These are phyloP conservation scores for Tribolium freemani DNA, from an alignment of 2,888 invertebrate species.

Conservation along the genomic window DNA sequence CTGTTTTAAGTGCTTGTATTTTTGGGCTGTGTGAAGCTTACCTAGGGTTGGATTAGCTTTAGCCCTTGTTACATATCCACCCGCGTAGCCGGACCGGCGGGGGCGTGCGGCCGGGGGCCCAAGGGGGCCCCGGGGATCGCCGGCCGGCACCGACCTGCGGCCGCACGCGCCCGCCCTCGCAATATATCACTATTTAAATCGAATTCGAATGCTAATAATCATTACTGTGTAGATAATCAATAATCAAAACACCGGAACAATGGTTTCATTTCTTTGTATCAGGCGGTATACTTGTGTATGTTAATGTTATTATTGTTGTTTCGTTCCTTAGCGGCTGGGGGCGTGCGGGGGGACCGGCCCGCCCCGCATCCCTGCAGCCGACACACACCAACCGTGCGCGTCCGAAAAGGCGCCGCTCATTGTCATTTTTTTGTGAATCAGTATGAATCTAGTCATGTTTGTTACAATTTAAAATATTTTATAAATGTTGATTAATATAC, in stretches of 20 bases:
- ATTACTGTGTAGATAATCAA: slow-evolving; percentile 70
- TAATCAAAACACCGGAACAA: slow-evolving; percentile 66
- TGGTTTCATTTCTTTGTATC: slow-evolving; percentile 50
- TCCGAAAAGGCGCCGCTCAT: slow-evolving; percentile 63
- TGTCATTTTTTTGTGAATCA: slow-evolving; percentile 69
- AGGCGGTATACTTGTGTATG: slow-evolving; percentile 65
- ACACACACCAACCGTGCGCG: slow-evolving; percentile 60
- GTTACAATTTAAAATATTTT: slow-evolving; percentile 72
- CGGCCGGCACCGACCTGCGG: slow-evolving; percentile 62
- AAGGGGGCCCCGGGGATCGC: slow-evolving; percentile 39
- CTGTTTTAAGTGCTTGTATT: slow-evolving; percentile 79
- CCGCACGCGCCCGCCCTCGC: slow-evolving; percentile 61
- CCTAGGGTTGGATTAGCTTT: slow-evolving; percentile 72
- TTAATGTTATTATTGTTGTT: slow-evolving; percentile 68
- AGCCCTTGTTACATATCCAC: slow-evolving; percentile 72
- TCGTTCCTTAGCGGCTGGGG: slow-evolving; percentile 68
- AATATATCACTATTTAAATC: slow-evolving; percentile 67
- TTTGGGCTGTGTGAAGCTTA: slow-evolving; percentile 77
- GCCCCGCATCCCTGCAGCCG: slow-evolving; percentile 60
- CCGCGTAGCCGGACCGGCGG: slow-evolving; percentile 66
- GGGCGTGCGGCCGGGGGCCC: slow-evolving; percentile 61
- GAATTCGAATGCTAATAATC: slow-evolving; percentile 68
- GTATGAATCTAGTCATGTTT: slow-evolving; percentile 72
- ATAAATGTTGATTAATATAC: slow-evolving; percentile 72
- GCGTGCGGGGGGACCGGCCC: slow-evolving; percentile 68